Conservation (phyloP, 2,113 vertebrate species). For the Parotia lawesii region DNA sequence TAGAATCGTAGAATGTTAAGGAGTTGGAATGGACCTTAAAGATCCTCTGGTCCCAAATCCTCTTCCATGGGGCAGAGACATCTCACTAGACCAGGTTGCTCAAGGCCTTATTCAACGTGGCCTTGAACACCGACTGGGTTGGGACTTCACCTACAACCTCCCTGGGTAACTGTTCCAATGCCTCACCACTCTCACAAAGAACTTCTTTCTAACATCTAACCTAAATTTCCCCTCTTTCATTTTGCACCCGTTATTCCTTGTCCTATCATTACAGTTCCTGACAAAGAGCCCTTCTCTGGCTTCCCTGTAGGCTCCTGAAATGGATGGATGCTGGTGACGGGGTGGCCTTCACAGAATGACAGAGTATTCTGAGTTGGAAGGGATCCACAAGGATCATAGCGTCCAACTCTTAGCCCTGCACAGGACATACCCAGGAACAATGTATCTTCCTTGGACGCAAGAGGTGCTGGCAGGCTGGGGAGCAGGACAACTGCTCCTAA, state of each 20-base stretch:
- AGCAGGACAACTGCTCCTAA: background rate
- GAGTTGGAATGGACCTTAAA: background rate
- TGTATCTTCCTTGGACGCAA: too few species aligned
- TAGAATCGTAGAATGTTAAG: background rate
- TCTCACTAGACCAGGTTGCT: background rate
- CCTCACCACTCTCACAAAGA: background rate
- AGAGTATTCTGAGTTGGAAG: background rate
- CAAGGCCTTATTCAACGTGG: background rate
- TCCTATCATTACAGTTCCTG: background rate
- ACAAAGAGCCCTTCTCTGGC: fast-evolving
- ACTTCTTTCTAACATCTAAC: background rate
- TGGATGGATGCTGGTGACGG: fast-evolving
- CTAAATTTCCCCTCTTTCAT: background rate
- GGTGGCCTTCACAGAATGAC: background rate
- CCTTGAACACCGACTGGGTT: too few species aligned
- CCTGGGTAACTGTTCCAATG: too few species aligned
- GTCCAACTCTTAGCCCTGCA: too few species aligned
- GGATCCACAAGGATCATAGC: background rate
- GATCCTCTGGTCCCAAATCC: background rate
- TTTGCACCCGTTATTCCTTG: background rate
- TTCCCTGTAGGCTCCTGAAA: fast-evolving
- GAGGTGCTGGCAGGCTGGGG: too few species aligned
- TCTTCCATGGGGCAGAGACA: background rate
- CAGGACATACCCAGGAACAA: background rate
- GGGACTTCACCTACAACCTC: too few species aligned